Base-by-base conservation (phyloP, 2,888 invertebrate species). In the Suillia variegata region DNA sequence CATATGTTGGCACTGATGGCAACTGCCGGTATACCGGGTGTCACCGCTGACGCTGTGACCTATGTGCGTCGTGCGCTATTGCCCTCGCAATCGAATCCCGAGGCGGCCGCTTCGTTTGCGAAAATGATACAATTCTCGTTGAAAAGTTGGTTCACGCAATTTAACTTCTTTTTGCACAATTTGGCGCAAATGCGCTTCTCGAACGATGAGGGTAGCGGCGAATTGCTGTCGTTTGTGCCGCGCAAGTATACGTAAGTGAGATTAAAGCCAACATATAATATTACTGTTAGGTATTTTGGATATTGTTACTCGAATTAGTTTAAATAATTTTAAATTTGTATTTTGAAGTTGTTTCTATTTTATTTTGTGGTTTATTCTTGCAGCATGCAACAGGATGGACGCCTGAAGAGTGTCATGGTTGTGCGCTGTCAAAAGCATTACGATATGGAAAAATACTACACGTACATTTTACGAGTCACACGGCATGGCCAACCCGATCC, bases 161-260 rank as follows among this genome's bases (percentile, higher is more conserved):
- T 98, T 73, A 99, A 99, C 85, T 99, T 99, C 84, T 98, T 99
- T 84, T 85, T 98, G 53, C 99, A 99, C 84, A 97, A 97, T 81
- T 83, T 98, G 77, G 96, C 96, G 1, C 98, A 98, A 80, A 83
- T 96, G 73, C 86, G 96, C 67, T 96, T 96, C 72, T 89, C 92
- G 57, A 92, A 91, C n/a, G 95, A 95, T 66, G 93, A 93, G 73
- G 87, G 86, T 65, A 90, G 86, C 67, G 92, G 88, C 31, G 91
- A 92, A 67, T 83, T 96, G 13, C 84, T 99, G 3, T 94, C 96
- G 0, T 98, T 99, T 83, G 94, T 96, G 77, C 96, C 97, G 1
- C 89, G 94, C 68, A 91, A 93, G 48, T 97, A 95, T 82, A 94
- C 92, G 96, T 96, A 80, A 88, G 89, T 85, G 15, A 5, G 10